These are phyloP conservation scores for Pristiophorus japonicus DNA, from an alignment of 2,113 vertebrate genomes.

Conservation along the genomic window DNA sequence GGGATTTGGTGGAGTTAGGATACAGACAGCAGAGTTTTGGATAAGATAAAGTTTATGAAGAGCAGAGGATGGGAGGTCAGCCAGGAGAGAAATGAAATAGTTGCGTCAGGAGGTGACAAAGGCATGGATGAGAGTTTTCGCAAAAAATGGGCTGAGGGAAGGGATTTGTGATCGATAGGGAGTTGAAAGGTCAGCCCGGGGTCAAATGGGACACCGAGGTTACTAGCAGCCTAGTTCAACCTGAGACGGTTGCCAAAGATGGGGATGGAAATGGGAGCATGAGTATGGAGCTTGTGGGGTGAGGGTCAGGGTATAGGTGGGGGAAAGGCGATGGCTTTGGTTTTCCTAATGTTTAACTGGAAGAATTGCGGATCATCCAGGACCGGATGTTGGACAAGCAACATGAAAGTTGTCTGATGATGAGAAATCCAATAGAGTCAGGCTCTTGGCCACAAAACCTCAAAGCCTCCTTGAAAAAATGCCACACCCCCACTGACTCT, in stretches of 20 bases:
- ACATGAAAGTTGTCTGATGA: not conserved
- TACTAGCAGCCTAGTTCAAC: not conserved
- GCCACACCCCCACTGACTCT: too few relatives aligned
- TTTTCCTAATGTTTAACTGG: not conserved
- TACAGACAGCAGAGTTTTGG: too few relatives aligned
- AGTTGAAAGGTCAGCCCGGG: not conserved
- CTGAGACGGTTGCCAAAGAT: not conserved
- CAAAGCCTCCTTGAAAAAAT: too few relatives aligned
- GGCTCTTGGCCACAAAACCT: too few relatives aligned
- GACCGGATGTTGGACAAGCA: not conserved
- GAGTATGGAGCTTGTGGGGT: not conserved
- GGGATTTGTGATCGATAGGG: not conserved
- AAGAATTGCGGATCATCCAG: not conserved
- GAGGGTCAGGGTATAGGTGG: not conserved
- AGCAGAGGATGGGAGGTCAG: too few relatives aligned
- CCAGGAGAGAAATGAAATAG: not conserved
- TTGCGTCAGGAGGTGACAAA: not conserved
- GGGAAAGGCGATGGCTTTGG: not conserved
- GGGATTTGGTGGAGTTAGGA: too few relatives aligned
- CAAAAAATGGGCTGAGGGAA: not conserved
- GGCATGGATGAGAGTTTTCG: not conserved
- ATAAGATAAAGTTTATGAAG: too few relatives aligned
- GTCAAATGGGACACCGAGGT: not conserved
- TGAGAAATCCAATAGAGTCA: not conserved
- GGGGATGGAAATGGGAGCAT: not conserved